Conservation (phyloP, 1,140 invertebrate species). For the Thaumetopoea pityocampa region DNA sequence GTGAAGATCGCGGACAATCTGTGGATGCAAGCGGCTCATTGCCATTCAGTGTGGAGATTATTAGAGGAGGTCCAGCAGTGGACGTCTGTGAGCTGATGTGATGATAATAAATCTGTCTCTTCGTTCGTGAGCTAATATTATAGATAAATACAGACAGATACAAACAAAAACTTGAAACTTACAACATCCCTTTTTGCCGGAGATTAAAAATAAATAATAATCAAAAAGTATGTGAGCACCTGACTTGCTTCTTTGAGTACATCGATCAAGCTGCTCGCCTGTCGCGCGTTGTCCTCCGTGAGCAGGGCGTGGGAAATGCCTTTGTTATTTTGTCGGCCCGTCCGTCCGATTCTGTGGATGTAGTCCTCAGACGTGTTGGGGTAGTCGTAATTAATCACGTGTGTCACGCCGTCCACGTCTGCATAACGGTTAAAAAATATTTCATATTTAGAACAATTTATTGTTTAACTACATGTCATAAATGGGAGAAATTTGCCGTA, state of each 20-base stretch:
- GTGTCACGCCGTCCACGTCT: conserved; percentile 88
- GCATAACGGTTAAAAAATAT: conserved; percentile 43
- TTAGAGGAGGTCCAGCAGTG: too few relatives aligned
- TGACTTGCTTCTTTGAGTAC: conserved; percentile 65
- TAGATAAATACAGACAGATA: not conserved
- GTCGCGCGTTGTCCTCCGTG: conserved; percentile 83
- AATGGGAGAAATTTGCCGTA: too few relatives aligned
- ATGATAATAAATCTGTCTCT: too few relatives aligned
- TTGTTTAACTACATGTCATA: too few relatives aligned
- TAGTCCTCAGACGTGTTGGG: conserved; percentile 92
- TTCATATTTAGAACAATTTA: not conserved
- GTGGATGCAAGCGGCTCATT: too few relatives aligned
- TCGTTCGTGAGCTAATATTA: not conserved
- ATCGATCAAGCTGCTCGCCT: conserved; percentile 70
- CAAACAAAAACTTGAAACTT: too few relatives aligned
- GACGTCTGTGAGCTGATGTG: too few relatives aligned
- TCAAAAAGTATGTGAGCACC: too few relatives aligned
- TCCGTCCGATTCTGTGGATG: conserved; percentile 92
- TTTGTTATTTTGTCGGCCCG: conserved; percentile 86
- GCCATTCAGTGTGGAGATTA: too few relatives aligned
- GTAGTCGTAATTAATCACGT: conserved; percentile 94
- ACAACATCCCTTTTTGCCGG: too few relatives aligned
- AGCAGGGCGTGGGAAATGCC: conserved; percentile 93
- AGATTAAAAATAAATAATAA: too few relatives aligned
- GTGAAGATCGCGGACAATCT: too few relatives aligned